Percentiles rank a stretch among this genome's conserved stretches.
Conservation (phyloP, 2,797 vertebrate genomes). For the Lateolabrax maculatus region DNA sequence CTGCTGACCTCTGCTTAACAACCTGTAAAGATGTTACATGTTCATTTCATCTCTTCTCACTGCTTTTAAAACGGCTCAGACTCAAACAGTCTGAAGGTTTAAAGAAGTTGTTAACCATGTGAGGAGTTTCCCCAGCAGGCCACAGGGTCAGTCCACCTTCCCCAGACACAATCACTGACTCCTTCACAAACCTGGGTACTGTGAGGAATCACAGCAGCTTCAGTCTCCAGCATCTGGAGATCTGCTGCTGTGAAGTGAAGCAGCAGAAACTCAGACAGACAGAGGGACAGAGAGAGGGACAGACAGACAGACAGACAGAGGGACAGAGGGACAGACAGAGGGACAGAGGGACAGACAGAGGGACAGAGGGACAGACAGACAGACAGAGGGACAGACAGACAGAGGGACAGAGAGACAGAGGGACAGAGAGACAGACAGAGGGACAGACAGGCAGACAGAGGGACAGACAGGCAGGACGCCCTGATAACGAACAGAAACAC, state of each 20-base stretch:
- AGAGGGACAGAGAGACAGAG: no score
- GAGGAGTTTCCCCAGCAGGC: background rate
- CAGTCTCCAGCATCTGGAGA: no score
- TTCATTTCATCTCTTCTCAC: background rate
- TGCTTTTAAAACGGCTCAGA: constrained; percentile 3
- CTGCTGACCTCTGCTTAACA: no score
- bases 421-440: no score
- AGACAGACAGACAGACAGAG: background rate
- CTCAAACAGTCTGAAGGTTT: background rate
- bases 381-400: no score
- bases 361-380: constrained; percentile 1
- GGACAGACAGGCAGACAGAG: background rate
- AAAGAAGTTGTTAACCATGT: background rate
- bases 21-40: background rate
- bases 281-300: no score
- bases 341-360: no score
- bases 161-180: no score
- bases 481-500: constrained; percentile 4
- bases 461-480: constrained; percentile 15
- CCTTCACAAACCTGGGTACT: no score
- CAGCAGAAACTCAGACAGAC: no score
- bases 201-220: background rate
- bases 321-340: background rate
- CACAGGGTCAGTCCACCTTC: no score
- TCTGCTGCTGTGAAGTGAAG: no score